Base-by-base conservation (phyloP, 2,113 vertebrate genomes). In the Brachypteracias leptosomus region DNA sequence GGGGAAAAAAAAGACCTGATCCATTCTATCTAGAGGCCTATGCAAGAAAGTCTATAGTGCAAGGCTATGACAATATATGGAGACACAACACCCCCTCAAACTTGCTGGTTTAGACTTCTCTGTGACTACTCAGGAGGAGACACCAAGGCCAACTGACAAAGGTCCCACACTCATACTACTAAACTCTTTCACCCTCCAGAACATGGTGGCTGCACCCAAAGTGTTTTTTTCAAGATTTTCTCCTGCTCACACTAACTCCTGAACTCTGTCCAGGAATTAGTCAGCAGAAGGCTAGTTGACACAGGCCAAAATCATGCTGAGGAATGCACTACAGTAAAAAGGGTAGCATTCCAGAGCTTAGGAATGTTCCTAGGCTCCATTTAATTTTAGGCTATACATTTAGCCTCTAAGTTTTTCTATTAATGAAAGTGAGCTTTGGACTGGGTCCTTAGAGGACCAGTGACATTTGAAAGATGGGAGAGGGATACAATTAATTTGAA, bases 401-500 rank as follows among this genome's bases (percentile, higher is more conserved):
- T 58, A 67, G 31, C 71, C 20, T 78, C 4, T 59, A 67, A 93
- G 31, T 86, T 47, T 81, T 92, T 73, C 58, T 20, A 35, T 57
- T 85, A 94, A 94, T 66, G 87, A 85, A 85, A 83, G 38, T 47
- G 61, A 88, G 87, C 20, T 93, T 96, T 83, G 54, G 83, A 65
- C 31, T 44, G 65, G 14, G 29, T 89, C 87, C 75, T 91, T 66
- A 59, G 94, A 93, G 71, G 59, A n/a, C 51, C 42, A 80, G 62
- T 85, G 93, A 88, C 78, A 73, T 68, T 89, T 96, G 93, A 96
- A 95, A 88, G 78, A 96, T 93, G 80, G 47, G 67, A 95, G 74
- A 85, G 62, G 87, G 82, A 89, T 51, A 77, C 91, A 94, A 91
- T 95, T 66, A 88, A 96, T 96, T 96, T 96, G 94, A 95, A 96